Evolutionary conservation across 2,113 vertebrate genomes (phyloP), one percentile per base, ranked within the genome.

Genomic region (Brachypodius melanocephalos): DNA sequence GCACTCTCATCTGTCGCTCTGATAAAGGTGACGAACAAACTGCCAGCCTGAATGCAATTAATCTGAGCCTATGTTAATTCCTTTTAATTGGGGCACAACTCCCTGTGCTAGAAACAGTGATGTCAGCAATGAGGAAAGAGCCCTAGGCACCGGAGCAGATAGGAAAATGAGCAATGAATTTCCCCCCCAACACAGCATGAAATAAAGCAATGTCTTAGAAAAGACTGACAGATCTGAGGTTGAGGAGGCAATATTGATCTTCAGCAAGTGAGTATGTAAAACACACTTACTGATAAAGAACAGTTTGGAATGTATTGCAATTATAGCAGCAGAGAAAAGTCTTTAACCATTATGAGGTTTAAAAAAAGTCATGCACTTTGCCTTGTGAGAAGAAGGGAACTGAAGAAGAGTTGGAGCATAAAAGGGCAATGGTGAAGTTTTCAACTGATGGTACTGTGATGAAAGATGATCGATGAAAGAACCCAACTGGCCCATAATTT

Each of bases 401-500:
- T 61, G 66, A 73, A 72, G 46, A 89, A 40, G 42, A 46, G 20
- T 32, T 57, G 74, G 21, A 79, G 32, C 62, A 54, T 91, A 38
- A 85, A 85, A 82, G 21, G 14, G 17, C 67, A 57, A 68, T 46
- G 29, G 48, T 48, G 66, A 82, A 79, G 28, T 38, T n/a, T 94
- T 91, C 25, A 52, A 34, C 20, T 69, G 88, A 61, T 85, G 21
- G 22, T 38, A 24, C 25, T 79, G n/a, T 79, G 61, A 68, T 96
- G 86, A 77, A 93, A 85, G 85, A 67, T 62, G 51, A 74, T 71
- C 18, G 40, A 87, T 91, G 61, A 95, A 96, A 89, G 69, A 88
- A 55, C 19, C 8, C 66, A 76, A 28, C 58, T 7, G 18, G 82
- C 54, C 45, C 2, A 3, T 94, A 88, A 85, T 78, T 91, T 87